These are phyloP conservation scores for Rhea americana DNA, from an alignment of 2,113 vertebrate species.

Conservation along the genomic window DNA sequence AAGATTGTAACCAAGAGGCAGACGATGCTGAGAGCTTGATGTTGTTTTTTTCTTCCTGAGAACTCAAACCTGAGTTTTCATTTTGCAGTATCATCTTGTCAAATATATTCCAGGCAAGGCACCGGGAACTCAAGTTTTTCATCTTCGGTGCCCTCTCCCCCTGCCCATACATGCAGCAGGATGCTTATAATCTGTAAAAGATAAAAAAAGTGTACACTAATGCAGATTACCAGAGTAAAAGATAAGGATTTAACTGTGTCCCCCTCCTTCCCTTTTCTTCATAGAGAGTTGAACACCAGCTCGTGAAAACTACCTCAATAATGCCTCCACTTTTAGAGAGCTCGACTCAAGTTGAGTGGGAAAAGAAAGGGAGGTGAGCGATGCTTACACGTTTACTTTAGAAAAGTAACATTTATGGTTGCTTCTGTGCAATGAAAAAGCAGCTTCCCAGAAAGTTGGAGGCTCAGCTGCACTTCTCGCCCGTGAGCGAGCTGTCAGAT, in stretches of 20 bases:
- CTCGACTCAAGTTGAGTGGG: not conserved
- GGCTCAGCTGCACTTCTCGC: not conserved
- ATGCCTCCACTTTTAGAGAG: not conserved
- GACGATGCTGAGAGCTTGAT: not conserved
- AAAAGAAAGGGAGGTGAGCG: not conserved
- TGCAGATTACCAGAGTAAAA: not conserved
- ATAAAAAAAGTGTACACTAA: not conserved
- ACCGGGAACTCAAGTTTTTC: not conserved
- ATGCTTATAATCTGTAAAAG: not conserved
- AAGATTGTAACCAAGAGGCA: not conserved
- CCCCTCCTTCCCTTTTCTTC: not conserved
- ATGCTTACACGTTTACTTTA: not conserved
- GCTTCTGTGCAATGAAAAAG: not conserved
- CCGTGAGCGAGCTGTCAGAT: not conserved
- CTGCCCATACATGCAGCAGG: too few species aligned
- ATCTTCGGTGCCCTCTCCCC: not conserved
- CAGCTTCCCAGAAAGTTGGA: not conserved
- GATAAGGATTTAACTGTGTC: rapidly evolving
- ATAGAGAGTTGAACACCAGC: not conserved
- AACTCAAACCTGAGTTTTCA: not conserved
- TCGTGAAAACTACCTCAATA: not conserved
- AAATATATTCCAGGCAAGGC: not conserved
- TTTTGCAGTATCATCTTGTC: not conserved
- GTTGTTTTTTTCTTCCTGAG: not conserved
- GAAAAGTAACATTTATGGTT: not conserved